Evolutionary conservation across 2,797 vertebrate genomes (phyloP).

Genomic region (Poeciliopsis gracilis): DNA sequence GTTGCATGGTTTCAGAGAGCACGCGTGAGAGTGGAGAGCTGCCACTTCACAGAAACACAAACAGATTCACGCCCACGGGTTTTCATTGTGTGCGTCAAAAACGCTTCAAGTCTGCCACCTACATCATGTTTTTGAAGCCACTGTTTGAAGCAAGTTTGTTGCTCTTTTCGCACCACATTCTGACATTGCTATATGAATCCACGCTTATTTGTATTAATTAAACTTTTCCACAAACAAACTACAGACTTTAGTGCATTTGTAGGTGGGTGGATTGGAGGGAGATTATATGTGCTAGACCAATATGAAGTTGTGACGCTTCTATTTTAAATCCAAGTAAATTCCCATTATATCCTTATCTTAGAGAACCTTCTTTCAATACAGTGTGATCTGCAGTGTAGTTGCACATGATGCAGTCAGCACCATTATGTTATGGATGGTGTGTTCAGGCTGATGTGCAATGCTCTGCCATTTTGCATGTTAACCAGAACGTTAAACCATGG

Average conservation of each 20-base stretch:
- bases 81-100: conserved; percentile 13
- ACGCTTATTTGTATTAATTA: background rate
- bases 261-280: background rate
- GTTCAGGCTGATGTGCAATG: background rate
- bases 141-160: conserved; percentile 38
- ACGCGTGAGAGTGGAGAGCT: conserved; percentile 11
- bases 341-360: background rate
- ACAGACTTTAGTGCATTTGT: too few species aligned
- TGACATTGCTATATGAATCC: too few species aligned
- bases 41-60: conserved; percentile 36
- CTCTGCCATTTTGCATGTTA: background rate
- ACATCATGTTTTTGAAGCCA: conserved; percentile 53
- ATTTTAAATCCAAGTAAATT: background rate
- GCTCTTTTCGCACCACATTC: background rate
- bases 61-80: conserved; percentile 46
- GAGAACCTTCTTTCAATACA: background rate
- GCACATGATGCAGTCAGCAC: background rate
- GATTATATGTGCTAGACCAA: background rate
- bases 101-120: conserved; percentile 39
- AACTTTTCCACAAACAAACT: background rate
- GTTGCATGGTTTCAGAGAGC: background rate
- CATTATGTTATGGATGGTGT: background rate
- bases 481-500: background rate
- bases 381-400: background rate
- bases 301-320: background rate